Evolutionary conservation across 2,888 invertebrate species (phyloP).

Genomic region (Ommatoiulus sabulosus): DNA sequence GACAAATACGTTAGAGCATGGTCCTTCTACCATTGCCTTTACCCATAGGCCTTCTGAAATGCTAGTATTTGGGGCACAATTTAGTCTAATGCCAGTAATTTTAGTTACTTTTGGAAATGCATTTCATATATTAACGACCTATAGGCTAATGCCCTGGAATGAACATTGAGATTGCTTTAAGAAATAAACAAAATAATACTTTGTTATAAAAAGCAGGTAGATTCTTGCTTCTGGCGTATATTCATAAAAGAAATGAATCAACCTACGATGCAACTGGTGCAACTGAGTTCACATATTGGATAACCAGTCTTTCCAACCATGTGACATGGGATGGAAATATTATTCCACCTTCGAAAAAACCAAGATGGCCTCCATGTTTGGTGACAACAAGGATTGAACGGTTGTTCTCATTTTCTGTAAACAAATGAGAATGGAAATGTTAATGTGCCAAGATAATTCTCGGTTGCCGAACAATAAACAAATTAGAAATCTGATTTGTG

Average conservation of each 20-base stretch:
- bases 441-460: too few species aligned
- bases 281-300: constrained; percentile 76
- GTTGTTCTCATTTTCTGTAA: constrained; percentile 74
- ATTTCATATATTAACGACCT: neutral
- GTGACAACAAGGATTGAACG: constrained; percentile 82
- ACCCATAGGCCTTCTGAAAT: neutral
- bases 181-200: constrained; percentile 25
- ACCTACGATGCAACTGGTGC: constrained; percentile 47
- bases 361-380: constrained; percentile 93
- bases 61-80: neutral
- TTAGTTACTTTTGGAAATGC: neutral
- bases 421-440: constrained; percentile 56
- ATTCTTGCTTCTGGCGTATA: neutral
- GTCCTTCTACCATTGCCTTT: neutral
- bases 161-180: neutral
- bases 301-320: constrained; percentile 91
- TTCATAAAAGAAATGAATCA: neutral
- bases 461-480: too few species aligned
- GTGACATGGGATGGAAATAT: constrained; percentile 90
- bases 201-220: neutral
- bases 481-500: too few species aligned
- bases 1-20: neutral
- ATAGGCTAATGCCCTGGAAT: neutral
- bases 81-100: neutral
- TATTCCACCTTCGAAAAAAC: constrained; percentile 92